Percentiles rank a stretch among this genome's conserved stretches.
Evolutionary conservation across 53 echinoderm and acorn worm species (phyloP).

Genomic region (Patiria pectinifera): DNA sequence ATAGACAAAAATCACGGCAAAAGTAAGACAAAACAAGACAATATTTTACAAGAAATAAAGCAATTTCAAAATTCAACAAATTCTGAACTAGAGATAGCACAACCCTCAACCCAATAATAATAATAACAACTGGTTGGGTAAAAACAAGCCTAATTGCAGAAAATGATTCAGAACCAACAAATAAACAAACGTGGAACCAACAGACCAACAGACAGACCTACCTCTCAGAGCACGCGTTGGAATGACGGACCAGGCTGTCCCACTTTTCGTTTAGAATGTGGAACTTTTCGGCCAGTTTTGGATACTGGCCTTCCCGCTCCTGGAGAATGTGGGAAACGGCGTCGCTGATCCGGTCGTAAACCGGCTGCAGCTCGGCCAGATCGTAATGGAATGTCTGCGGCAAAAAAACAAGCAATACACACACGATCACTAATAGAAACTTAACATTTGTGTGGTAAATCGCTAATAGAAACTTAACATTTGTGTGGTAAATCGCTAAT

Average conservation of each 20-base stretch:
- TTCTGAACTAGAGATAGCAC: too few relatives aligned
- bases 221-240: conserved; percentile 72
- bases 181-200: background rate
- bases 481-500: too few relatives aligned
- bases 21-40: too few relatives aligned
- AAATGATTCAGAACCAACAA: background rate
- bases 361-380: conserved; percentile 72
- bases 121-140: too few relatives aligned
- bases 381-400: conserved; percentile 77
- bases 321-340: conserved; percentile 44
- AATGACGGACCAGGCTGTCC: conserved; percentile 65
- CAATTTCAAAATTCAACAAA: too few relatives aligned
- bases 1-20: too few relatives aligned
- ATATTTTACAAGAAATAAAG: too few relatives aligned
- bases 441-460: too few relatives aligned
- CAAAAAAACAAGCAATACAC: background rate
- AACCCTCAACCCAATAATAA: too few relatives aligned
- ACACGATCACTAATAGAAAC: background rate
- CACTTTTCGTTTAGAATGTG: conserved; percentile 69
- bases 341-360: conserved; percentile 60
- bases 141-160: too few relatives aligned
- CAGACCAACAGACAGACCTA: background rate
- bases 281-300: conserved; percentile 54
- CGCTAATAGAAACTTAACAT: too few relatives aligned
- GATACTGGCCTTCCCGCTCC: conserved; percentile 29